These are phyloP conservation scores for Tapera naevia DNA, from an alignment of 2,797 vertebrate genomes.

Conservation along the genomic window DNA sequence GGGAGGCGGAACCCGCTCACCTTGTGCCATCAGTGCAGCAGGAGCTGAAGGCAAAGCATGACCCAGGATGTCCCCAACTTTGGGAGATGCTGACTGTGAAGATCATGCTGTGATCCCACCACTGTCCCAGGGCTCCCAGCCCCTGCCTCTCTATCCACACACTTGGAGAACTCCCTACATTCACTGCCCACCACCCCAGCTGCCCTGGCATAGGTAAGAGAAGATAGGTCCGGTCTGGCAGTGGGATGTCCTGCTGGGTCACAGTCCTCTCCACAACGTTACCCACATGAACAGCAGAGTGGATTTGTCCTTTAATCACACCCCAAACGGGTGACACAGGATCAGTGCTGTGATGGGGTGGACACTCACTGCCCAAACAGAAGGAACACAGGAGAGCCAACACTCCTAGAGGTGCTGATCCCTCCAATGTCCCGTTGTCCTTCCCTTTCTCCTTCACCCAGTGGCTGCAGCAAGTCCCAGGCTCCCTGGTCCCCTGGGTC, in stretches of 20 bases:
- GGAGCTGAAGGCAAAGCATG: background rate
- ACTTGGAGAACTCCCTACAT: background rate
- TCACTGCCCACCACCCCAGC: background rate
- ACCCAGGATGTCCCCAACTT: background rate
- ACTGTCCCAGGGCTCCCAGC: background rate
- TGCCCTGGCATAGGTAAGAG: background rate
- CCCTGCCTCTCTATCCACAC: background rate
- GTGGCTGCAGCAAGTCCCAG: background rate
- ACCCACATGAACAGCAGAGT: background rate
- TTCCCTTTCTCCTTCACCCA: background rate
- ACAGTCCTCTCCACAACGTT: background rate
- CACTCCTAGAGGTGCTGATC: background rate
- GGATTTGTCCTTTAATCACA: constrained; percentile 46
- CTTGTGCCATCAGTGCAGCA: background rate
- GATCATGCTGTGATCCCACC: background rate
- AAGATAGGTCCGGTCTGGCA: background rate
- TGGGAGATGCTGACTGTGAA: background rate
- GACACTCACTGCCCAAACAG: background rate
- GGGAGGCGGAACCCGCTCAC: background rate
- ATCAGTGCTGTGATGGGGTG: background rate
- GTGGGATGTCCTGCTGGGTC: background rate
- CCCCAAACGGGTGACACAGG: background rate
- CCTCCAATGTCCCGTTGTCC: fast-evolving
- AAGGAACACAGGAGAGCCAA: background rate
- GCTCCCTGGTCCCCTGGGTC: background rate